Evolutionary conservation across 2,797 vertebrate species (phyloP).

Genomic region (Zalophus californianus): DNA sequence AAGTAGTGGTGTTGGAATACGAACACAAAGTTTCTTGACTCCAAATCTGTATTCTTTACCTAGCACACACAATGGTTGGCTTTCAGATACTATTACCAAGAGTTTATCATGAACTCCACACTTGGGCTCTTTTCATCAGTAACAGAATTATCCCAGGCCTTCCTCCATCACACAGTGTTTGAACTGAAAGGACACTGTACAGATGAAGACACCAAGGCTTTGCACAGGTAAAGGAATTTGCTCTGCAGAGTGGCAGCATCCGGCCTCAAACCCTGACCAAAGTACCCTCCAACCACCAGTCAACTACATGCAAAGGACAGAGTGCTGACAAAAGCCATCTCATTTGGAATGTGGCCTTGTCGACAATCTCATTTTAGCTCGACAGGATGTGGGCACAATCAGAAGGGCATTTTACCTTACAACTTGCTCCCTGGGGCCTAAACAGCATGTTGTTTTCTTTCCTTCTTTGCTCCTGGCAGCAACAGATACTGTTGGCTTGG

Average conservation of each 20-base stretch:
- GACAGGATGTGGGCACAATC: background rate
- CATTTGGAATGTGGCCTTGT: background rate
- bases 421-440: background rate
- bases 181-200: background rate
- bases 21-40: background rate
- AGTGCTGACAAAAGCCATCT: background rate
- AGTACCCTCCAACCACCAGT: background rate
- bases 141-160: background rate
- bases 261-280: too few species aligned
- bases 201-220: background rate
- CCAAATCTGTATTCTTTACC: background rate
- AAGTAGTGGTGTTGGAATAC: background rate
- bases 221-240: background rate
- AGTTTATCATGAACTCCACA: background rate
- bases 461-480: conserved; percentile 46
- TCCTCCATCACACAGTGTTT: background rate
- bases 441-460: conserved; percentile 71
- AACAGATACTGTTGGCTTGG: conserved; percentile 38
- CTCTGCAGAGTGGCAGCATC: background rate
- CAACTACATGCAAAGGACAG: background rate
- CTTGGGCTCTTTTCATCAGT: background rate
- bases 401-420: background rate
- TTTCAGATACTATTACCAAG: background rate
- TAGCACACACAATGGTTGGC: background rate
- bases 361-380: background rate